Conservation (phyloP, 2,113 vertebrate species). For the Tinamus guttatus region DNA sequence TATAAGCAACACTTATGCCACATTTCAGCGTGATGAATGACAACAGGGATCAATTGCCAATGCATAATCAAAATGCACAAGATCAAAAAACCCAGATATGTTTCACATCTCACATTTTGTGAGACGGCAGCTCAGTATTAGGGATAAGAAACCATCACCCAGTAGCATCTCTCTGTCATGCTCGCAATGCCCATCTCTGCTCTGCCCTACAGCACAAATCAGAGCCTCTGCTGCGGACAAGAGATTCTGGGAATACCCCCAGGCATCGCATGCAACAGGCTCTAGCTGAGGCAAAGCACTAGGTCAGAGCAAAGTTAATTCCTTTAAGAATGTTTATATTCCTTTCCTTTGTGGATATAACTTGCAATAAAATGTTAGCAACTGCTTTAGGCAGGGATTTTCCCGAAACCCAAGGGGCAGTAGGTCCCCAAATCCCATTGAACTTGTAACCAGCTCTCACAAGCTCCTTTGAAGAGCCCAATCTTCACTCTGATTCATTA, state of each 20-base stretch:
- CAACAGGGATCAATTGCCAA: background rate
- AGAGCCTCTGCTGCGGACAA: background rate
- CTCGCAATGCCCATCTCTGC: background rate
- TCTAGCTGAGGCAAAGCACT: background rate
- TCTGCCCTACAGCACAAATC: background rate
- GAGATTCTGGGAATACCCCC: background rate
- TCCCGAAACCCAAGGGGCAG: background rate
- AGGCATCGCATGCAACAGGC: background rate
- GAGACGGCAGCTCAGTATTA: background rate
- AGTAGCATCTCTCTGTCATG: background rate
- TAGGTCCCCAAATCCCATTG: background rate
- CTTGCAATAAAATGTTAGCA: conserved; percentile 3
- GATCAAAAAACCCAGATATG: background rate
- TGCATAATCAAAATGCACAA: background rate
- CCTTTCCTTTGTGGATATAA: background rate
- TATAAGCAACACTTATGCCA: background rate
- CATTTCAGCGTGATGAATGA: background rate
- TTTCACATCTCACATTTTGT: background rate
- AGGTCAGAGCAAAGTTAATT: conserved; percentile 40
- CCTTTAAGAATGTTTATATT: background rate
- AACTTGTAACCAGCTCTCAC: background rate
- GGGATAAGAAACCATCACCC: background rate
- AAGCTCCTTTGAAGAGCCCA: background rate
- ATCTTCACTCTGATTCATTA: conserved; percentile 3
- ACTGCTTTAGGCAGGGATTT: conserved; percentile 33